Conservation (phyloP, 2,888 invertebrate genomes). For the Trichogramma evanescens region DNA sequence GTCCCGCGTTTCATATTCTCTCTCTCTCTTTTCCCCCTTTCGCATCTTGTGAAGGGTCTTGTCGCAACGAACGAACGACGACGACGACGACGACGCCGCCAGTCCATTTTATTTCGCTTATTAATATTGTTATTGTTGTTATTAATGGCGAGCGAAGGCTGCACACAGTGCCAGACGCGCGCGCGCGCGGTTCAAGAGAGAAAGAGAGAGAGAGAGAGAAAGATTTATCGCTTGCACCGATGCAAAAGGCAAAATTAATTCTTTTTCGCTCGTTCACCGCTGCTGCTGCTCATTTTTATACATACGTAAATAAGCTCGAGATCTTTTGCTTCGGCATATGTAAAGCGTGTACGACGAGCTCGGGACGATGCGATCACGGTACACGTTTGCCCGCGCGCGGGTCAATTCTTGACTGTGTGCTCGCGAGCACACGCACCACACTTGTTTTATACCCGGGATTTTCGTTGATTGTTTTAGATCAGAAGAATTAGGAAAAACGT, state of each 20-base stretch:
- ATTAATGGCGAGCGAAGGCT: neutral
- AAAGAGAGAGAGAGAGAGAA: neutral
- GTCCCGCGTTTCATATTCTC: neutral
- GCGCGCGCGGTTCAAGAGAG: neutral
- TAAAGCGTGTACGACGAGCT: no score
- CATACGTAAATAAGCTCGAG: no score
- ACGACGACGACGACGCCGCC: neutral
- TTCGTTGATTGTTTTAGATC: no score
- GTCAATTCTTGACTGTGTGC: no score
- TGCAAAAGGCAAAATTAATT: constrained; percentile 11
- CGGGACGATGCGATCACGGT: no score
- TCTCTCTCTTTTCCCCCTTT: constrained; percentile 4
- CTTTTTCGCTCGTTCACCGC: neutral
- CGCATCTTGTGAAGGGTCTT: neutral
- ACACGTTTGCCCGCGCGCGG: no score
- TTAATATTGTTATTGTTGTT: constrained; percentile 18
- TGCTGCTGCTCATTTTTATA: no score
- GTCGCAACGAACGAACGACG: neutral
- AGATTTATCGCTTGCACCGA: constrained; percentile 4
- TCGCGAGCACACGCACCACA: no score
- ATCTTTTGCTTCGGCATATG: no score
- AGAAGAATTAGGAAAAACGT: no score
- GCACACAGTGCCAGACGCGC: neutral
- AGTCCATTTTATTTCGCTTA: constrained; percentile 7
- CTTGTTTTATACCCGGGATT: no score